Conservation (phyloP, 2,113 vertebrate genomes). For the Diadophis punctatus region DNA sequence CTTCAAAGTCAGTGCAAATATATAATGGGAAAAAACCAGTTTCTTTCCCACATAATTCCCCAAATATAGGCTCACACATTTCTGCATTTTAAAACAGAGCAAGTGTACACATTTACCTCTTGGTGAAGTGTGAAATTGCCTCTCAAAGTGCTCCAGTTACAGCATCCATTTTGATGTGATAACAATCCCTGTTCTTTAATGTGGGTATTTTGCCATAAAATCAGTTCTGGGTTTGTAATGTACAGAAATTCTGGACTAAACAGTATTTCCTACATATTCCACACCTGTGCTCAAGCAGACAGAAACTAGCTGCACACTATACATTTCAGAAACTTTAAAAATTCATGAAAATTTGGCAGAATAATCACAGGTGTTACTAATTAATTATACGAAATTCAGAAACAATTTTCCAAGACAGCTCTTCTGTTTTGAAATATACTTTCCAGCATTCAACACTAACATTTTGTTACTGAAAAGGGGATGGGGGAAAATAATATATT, state of each 20-base stretch:
- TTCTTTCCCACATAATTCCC: background rate
- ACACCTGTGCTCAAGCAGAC: background rate
- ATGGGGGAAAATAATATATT: background rate
- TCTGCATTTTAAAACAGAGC: background rate
- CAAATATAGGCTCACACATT: background rate
- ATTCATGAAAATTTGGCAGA: background rate
- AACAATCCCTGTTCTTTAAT: conserved; percentile 1
- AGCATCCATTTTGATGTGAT: background rate
- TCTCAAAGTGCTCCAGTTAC: conserved; percentile 8
- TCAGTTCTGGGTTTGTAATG: background rate
- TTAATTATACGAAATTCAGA: background rate
- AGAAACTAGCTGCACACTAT: background rate
- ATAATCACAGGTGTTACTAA: background rate
- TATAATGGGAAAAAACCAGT: background rate
- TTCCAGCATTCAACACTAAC: background rate
- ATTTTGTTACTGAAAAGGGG: background rate
- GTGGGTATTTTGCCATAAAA: background rate
- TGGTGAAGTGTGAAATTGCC: conserved; percentile 21
- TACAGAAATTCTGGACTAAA: background rate
- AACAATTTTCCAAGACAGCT: background rate
- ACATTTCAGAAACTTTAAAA: background rate
- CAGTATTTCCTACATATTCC: background rate
- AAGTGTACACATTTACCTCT: conserved; percentile 9
- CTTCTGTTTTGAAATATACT: background rate
- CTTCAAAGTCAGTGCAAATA: background rate